These are phyloP conservation scores for Eumaeus atala DNA, from an alignment of 1,140 invertebrate species.

Conservation along the genomic window DNA sequence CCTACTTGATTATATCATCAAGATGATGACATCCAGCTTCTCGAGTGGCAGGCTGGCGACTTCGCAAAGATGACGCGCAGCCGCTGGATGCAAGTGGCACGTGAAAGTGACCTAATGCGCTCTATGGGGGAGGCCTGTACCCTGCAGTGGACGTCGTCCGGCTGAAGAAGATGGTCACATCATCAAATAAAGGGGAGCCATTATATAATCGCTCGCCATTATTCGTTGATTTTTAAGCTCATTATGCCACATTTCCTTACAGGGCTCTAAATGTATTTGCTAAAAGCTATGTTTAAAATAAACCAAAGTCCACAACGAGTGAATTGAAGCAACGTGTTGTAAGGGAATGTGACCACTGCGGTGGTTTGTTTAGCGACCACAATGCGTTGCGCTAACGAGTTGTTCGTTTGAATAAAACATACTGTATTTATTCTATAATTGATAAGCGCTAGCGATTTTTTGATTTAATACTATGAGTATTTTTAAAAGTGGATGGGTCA, in stretches of 20 bases:
- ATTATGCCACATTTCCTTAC: neutral
- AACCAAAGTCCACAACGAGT: slow-evolving; percentile 12
- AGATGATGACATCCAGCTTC: no score
- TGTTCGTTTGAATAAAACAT: slow-evolving; percentile 69
- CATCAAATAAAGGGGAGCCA: no score
- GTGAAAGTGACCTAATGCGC: no score
- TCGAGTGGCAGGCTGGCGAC: no score
- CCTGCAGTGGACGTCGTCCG: no score
- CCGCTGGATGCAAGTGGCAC: no score
- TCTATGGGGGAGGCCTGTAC: no score
- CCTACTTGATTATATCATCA: no score
- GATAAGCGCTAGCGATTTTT: slow-evolving; percentile 12
- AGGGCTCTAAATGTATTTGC: slow-evolving; percentile 6
- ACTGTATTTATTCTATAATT: slow-evolving; percentile 27
- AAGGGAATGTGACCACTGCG: slow-evolving; percentile 45
- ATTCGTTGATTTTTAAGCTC: neutral
- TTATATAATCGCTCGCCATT: no score
- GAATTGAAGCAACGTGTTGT: slow-evolving; percentile 22
- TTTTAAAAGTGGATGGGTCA: neutral
- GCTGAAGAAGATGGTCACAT: no score
- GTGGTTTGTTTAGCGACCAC: slow-evolving; percentile 65
- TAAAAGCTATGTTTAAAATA: slow-evolving; percentile 8
- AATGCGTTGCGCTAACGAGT: slow-evolving; percentile 67
- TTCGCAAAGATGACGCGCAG: no score
- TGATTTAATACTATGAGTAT: neutral